phyloP scores from a whole-genome alignment of 2,888 invertebrate genomes.

The Carabus problematicus region DNA sequence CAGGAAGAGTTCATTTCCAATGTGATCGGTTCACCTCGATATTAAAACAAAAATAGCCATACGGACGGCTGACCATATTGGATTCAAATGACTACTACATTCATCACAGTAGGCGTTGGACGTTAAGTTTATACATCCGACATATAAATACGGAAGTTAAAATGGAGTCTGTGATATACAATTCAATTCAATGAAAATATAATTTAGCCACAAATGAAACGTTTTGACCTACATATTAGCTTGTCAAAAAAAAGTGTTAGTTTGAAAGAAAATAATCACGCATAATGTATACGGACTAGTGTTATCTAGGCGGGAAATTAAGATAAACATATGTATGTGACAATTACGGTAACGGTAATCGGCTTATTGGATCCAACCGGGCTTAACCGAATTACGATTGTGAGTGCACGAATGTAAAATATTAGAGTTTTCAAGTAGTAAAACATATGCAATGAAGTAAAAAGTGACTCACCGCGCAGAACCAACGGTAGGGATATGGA shows the following conservation, averaged over 20 bases:
- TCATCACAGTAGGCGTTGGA: too few relatives aligned
- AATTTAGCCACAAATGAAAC: background rate
- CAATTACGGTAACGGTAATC: too few relatives aligned
- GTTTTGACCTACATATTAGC: background rate
- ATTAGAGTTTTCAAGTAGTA: background rate
- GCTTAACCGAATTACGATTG: background rate
- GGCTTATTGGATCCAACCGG: background rate
- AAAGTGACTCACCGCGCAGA: constrained; percentile 27
- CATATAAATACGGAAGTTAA: too few relatives aligned
- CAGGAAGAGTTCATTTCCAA: too few relatives aligned
- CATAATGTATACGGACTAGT: background rate
- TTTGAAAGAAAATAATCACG: too few relatives aligned
- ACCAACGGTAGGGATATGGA: constrained; percentile 30
- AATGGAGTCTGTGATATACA: too few relatives aligned
- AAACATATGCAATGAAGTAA: background rate
- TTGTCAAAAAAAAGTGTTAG: background rate
- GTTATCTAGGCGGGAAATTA: background rate
- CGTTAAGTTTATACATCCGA: too few relatives aligned
- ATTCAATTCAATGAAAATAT: background rate
- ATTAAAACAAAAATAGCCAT: too few relatives aligned
- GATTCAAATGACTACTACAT: too few relatives aligned
- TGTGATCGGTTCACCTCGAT: too few relatives aligned
- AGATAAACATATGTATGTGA: background rate
- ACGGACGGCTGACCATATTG: too few relatives aligned
- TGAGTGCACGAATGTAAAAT: background rate